Base-by-base conservation (phyloP, 2,113 vertebrate species). In the Paramormyrops kingsleyae region DNA sequence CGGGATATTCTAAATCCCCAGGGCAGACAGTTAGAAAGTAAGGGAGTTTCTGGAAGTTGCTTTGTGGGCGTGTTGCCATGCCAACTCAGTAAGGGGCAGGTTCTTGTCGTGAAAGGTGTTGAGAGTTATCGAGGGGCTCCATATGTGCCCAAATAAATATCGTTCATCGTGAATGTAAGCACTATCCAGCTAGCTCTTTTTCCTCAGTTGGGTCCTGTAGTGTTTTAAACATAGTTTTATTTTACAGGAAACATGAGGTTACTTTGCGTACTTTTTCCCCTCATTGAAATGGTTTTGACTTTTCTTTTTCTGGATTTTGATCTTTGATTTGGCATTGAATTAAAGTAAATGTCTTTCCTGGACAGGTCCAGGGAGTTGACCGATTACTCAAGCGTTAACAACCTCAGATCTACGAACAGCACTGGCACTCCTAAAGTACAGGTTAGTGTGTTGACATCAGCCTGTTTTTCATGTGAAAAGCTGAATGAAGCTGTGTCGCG, bases 21-120 rank as follows among this genome's bases (percentile, higher is more conserved):
- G 52, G 24, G 39, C 24, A 12, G 66, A 19, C 15, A n/a, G 31
- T 86, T 19, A 80, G 87, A 90, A 83, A 66, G 87, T 84, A 88
- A 44, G 90, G 90, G 90, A 87, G n/a, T 89, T 90, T 88, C 46
- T 89, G 56, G 56, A 7, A 39, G 90, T 84, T 89, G 66, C 53
- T 53, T 49, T 19, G 53, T 49, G 42, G 87, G 24, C 12, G 27
- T 84, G 90, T 89, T 90, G 83, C 80, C 35, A 89, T 90, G 90
- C 52, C 88, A 74, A 89, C 88, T 42, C 9, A 35, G 53, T 53
- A 42, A 27, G 49, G 85, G 44, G 50, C 88, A 87, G 87, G 80
- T 85, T 50, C 83, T 89, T 44, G 42, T 89, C 8, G 27, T 77
- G 42, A 66, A 27, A 66, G 56, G 80, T 27, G 47, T 10, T 47